These are phyloP conservation scores for Momotus momota DNA, from an alignment of 2,797 vertebrate species.

Conservation along the genomic window DNA sequence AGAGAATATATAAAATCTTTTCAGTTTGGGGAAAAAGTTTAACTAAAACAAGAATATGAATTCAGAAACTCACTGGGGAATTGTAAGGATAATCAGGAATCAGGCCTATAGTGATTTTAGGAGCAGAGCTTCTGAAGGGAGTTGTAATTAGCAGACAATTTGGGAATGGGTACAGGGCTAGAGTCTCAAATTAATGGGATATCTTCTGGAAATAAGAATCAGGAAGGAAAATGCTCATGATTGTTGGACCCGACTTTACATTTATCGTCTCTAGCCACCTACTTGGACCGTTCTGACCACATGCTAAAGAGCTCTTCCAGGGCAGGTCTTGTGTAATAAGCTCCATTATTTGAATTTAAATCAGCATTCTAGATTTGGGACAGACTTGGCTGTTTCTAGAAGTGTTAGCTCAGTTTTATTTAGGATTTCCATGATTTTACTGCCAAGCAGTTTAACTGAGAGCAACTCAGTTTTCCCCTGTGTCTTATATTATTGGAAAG, in stretches of 20 bases:
- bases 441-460: slow-evolving; percentile 33
- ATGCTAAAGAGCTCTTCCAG: neutral
- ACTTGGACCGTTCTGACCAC: neutral
- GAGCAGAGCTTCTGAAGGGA: neutral
- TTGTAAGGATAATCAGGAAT: neutral
- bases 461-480: neutral
- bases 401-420: slow-evolving; percentile 13
- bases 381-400: neutral
- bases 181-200: neutral
- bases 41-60: neutral
- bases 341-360: neutral
- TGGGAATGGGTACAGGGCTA: neutral
- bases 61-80: neutral
- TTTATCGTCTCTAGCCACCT: neutral
- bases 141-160: neutral
- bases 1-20: neutral
- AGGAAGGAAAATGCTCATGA: neutral
- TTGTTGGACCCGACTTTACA: neutral
- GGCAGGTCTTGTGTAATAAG: neutral
- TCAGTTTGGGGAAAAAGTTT: neutral
- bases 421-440: slow-evolving; percentile 36
- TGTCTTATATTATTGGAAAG: neutral
- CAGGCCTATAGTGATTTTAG: neutral
- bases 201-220: neutral
- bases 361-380: neutral